Evolutionary conservation across 2,888 invertebrate species (phyloP).

Genomic region (Plutella xylostella): DNA sequence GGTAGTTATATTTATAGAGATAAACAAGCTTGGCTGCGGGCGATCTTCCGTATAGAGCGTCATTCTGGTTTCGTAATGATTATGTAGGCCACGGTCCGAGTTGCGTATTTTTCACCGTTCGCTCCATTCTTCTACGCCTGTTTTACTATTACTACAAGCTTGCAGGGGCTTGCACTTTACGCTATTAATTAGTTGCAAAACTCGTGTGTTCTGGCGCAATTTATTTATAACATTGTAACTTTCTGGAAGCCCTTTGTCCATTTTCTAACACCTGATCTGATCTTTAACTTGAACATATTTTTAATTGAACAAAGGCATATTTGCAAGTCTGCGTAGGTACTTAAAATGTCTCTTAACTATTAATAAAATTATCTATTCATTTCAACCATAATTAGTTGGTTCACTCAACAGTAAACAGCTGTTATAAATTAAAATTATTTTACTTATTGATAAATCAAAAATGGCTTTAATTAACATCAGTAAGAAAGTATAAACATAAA

Average conservation of each 20-base stretch:
- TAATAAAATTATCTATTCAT: no score
- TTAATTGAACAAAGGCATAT: no score
- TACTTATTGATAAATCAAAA: not conserved
- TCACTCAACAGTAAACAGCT: not conserved
- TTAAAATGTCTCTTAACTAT: no score
- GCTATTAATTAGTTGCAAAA: no score
- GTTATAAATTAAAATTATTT: not conserved
- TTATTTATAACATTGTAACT: no score
- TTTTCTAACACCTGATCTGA: no score
- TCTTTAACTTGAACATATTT: no score
- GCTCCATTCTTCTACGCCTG: constrained; percentile 7
- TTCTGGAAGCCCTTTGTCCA: no score
- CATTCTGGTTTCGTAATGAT: constrained; percentile 62
- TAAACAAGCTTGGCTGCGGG: constrained; percentile 32
- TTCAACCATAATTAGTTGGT: not conserved
- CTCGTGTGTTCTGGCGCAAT: no score
- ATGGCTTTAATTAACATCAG: not conserved
- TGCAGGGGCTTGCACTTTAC: no score
- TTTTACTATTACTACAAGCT: not conserved
- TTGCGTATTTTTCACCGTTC: constrained; percentile 38
- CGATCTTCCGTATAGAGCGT: constrained; percentile 52
- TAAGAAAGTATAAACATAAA: not conserved
- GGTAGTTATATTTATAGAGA: constrained; percentile 48
- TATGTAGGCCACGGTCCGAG: constrained; percentile 63
- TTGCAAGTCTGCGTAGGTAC: no score